phyloP scores from a whole-genome alignment of 2,113 vertebrate genomes.

The Sterrhoptilus dennistouni region DNA sequence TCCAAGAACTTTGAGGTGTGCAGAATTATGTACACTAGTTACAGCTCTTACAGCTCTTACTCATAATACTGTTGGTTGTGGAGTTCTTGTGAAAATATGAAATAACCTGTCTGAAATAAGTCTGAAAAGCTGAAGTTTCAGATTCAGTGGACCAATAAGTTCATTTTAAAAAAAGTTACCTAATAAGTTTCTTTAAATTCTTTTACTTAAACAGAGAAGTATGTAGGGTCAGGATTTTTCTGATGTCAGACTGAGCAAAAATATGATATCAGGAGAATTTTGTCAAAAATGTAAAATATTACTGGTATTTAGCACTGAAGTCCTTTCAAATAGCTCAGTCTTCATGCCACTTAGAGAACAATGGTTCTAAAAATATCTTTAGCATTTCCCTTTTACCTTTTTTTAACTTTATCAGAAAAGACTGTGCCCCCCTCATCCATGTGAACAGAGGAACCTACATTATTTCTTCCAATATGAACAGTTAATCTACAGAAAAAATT shows the following conservation, averaged over 20 bases:
- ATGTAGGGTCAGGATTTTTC: background rate
- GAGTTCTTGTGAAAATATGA: background rate
- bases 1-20: background rate
- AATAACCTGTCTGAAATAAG: background rate
- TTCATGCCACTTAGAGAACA: background rate
- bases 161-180: background rate
- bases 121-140: background rate
- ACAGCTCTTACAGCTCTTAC: background rate
- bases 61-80: background rate
- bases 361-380: background rate
- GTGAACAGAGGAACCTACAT: background rate
- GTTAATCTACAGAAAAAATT: background rate
- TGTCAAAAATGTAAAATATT: background rate
- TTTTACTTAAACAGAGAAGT: background rate
- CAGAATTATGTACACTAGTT: background rate
- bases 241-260: background rate
- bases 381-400: background rate
- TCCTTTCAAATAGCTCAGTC: background rate
- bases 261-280: background rate
- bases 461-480: background rate
- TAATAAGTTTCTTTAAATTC: background rate
- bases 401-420: background rate
- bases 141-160: background rate
- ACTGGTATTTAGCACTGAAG: background rate
- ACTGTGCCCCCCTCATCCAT: background rate